Conservation (phyloP, 2,888 invertebrate genomes). For the Tenthredo distinguenda region DNA sequence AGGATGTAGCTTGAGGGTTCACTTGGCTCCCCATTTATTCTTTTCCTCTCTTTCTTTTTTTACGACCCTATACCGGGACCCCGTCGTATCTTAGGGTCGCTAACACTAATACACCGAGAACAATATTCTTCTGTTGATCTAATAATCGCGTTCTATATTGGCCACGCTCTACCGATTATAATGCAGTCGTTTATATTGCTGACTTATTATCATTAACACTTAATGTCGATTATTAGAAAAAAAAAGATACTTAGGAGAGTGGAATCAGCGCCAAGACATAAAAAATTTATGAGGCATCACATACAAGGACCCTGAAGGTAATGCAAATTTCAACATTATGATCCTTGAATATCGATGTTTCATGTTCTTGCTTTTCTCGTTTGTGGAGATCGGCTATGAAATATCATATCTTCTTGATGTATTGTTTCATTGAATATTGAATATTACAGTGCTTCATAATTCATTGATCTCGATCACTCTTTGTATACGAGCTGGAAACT, state of each 20-base stretch:
- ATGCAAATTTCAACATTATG: not conserved
- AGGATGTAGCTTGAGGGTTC: not conserved
- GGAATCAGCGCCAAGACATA: not conserved
- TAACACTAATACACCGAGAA: not conserved
- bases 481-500: no score
- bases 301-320: not conserved
- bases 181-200: not conserved
- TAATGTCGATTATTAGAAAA: not conserved
- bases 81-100: not conserved
- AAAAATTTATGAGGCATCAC: not conserved
- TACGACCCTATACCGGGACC: not conserved
- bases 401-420: not conserved
- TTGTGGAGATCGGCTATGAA: not conserved
- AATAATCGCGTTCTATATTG: constrained; percentile 7
- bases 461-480: not conserved
- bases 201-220: not conserved
- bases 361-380: not conserved
- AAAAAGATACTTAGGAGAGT: not conserved
- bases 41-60: not conserved
- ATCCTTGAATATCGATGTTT: not conserved
- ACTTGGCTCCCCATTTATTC: not conserved
- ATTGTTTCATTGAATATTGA: not conserved
- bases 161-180: not conserved
- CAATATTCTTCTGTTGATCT: not conserved
- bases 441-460: not conserved